Conservation (phyloP, 2,888 invertebrate genomes). For the Drosophila paramelanica region DNA sequence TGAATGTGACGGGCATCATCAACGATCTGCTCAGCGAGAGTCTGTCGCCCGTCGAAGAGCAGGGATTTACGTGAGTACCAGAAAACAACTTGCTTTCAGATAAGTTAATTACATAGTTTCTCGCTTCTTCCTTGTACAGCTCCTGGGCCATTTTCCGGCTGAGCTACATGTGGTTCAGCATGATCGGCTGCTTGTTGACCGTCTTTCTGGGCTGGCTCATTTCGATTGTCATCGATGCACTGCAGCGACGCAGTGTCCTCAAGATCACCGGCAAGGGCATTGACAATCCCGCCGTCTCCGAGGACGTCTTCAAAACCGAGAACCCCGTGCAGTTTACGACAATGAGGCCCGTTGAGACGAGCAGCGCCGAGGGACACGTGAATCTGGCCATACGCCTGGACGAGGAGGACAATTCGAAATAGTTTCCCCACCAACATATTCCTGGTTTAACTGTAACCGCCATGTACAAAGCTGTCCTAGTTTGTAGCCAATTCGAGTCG, state of each 20-base stretch:
- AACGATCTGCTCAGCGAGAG: constrained; percentile 42
- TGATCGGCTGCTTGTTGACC: constrained; percentile 91
- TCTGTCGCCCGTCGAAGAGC: constrained; percentile 15
- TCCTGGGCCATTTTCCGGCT: constrained; percentile 88
- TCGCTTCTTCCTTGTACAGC: constrained; percentile 45
- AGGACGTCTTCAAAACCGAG: constrained; percentile 56
- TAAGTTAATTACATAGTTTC: not conserved
- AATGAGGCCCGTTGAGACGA: constrained; percentile 33
- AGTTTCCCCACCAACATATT: constrained; percentile 31
- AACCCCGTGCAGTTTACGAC: constrained; percentile 44
- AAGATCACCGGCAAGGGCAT: constrained; percentile 75
- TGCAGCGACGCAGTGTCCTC: constrained; percentile 79
- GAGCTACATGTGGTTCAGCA: constrained; percentile 96
- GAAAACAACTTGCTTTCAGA: not conserved
- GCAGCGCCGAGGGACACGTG: constrained; percentile 71
- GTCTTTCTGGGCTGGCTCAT: constrained; percentile 90
- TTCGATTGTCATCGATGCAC: constrained; percentile 87
- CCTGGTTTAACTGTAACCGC: constrained; percentile 59
- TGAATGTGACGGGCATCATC: constrained; percentile 69
- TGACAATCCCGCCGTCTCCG: constrained; percentile 60
- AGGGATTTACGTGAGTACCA: constrained; percentile 68
- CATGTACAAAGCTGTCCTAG: constrained; percentile 70
- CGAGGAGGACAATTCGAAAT: constrained; percentile 73
- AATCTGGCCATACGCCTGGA: constrained; percentile 83
- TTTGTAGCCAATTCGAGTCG: constrained; percentile 46